Evolutionary conservation across 2,797 vertebrate species (phyloP), one percentile per base, ranked within the genome.

Genomic region (Ispidina lecontei): DNA sequence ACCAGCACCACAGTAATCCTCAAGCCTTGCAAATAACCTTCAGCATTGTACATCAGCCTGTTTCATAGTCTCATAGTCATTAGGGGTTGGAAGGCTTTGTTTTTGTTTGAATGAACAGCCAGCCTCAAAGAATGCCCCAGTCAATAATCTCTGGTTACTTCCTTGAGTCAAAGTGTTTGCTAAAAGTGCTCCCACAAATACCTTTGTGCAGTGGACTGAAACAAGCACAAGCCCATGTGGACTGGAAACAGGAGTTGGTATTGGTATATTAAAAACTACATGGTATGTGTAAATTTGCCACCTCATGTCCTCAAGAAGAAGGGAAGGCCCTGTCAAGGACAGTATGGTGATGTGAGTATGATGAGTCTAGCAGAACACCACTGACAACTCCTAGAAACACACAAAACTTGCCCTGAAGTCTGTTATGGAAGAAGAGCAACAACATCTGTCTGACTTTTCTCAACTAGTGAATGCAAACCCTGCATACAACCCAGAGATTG

Each of bases 401-500:
- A 23, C 11, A 56, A 62, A 33, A 8, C 33, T 56, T 82, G 35
- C 64, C 15, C 37, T 20, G 29, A 60, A 43, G 55, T 60, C 54
- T 77, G 35, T 54, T 26, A 46, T 2, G 14, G 19, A 59, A 74
- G 28, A 76, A 58, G 7, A 54, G 19, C 35, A 39, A 4, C 23
- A 46, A 52, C 12, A 16, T 31, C 39, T 54, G 5, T 31, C 10
- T 72, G 33, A 52, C 28, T 54, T 67, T 21, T 67, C 11, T n/a
- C 28, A 23, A 59, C 60, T 26, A 43, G 19, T 35, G 46, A 84
- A 49, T 67, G n/a, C 6, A 28, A 71, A 44, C 8, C 5, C 43
- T 59, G 6, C 12, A 4, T 8, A 39, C 0, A 10, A 22, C 49
- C 11, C 31, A 12, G 37, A 67, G 33, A 31, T 25, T 0, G 0